Conservation (phyloP, 2,888 invertebrate species). For the Hypselothyrea guttata region DNA sequence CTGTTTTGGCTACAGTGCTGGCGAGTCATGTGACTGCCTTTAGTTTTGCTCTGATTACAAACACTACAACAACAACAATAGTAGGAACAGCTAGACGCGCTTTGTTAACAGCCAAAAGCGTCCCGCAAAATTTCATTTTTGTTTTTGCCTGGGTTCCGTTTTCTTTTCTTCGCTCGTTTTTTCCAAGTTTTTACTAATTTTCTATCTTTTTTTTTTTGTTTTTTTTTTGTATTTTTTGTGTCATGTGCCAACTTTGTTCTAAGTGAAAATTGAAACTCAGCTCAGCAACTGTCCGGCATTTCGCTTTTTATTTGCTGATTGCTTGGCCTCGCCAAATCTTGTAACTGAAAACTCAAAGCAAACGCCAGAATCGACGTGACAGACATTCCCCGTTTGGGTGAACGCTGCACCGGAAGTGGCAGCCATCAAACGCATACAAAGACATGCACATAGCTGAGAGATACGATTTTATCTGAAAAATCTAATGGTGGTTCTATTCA, state of each 20-base stretch:
- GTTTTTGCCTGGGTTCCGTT: not conserved
- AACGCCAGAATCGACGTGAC: slow-evolving; percentile 65
- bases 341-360: slow-evolving; percentile 72
- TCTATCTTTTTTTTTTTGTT: not conserved
- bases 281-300: slow-evolving; percentile 71
- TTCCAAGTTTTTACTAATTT: slow-evolving; percentile 8
- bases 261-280: slow-evolving; percentile 74
- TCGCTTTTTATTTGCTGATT: slow-evolving; percentile 67
- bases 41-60: slow-evolving; percentile 69
- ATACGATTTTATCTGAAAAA: no score
- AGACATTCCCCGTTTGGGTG: slow-evolving; percentile 21
- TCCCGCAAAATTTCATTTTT: slow-evolving; percentile 25
- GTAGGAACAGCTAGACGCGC: slow-evolving; percentile 31
- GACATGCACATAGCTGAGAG: no score
- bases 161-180: slow-evolving; percentile 1
- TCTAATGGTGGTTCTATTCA: no score
- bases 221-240: slow-evolving; percentile 15
- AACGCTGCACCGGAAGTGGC: slow-evolving; percentile 39
- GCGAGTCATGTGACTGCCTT: slow-evolving; percentile 52
- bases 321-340: slow-evolving; percentile 55
- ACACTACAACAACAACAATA: slow-evolving; percentile 43
- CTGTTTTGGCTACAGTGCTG: no score
- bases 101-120: slow-evolving; percentile 59
- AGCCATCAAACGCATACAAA: not conserved
- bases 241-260: slow-evolving; percentile 71